Evolutionary conservation across 1,140 invertebrate species (phyloP).

Genomic region (Samia ricini): DNA sequence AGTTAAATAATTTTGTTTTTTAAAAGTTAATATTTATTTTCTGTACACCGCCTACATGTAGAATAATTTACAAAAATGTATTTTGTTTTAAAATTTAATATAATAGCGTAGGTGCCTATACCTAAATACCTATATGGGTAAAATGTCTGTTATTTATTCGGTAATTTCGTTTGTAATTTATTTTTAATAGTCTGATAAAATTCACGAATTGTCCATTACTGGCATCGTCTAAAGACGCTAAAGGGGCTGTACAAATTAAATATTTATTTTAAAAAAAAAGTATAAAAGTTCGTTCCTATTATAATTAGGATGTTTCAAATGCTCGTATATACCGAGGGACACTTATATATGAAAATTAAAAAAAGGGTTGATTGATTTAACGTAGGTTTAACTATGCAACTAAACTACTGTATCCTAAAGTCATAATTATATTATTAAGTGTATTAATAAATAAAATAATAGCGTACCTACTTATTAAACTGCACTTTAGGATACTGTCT

Average conservation of each 20-base stretch:
- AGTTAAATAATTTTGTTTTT: not conserved
- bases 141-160: too few relatives aligned
- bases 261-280: too few relatives aligned
- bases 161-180: too few relatives aligned
- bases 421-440: not conserved
- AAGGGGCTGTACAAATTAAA: not conserved
- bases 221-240: not conserved
- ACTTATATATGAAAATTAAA: too few relatives aligned
- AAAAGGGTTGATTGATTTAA: too few relatives aligned
- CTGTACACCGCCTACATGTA: not conserved
- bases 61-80: not conserved
- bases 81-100: not conserved
- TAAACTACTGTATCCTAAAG: not conserved
- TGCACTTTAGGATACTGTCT: not conserved
- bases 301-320: too few relatives aligned
- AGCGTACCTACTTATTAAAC: not conserved
- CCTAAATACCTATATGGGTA: too few relatives aligned
- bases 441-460: not conserved
- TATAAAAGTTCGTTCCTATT: too few relatives aligned
- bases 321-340: too few relatives aligned
- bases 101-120: too few relatives aligned
- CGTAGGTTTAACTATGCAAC: too few relatives aligned
- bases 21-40: not conserved
- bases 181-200: not conserved
- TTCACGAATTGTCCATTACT: not conserved